Evolutionary conservation across 2,113 vertebrate species (phyloP).

Genomic region (Cyanoramphus novaezelandiae): DNA sequence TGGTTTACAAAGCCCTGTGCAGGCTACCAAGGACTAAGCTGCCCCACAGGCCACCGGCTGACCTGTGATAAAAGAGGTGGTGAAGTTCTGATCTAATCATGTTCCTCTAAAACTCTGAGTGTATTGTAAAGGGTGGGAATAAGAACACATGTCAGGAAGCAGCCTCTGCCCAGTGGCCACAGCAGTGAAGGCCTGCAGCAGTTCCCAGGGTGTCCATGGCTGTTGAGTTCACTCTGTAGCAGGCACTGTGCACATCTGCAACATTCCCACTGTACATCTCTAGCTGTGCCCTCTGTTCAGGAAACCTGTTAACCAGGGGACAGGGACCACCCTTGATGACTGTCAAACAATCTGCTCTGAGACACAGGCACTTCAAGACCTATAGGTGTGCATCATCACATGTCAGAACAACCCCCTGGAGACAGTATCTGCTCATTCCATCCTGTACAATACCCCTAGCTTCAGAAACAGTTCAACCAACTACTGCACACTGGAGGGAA

Average conservation of each 20-base stretch:
- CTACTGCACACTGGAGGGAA: rapidly evolving
- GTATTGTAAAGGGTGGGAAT: not conserved
- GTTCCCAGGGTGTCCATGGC: rapidly evolving
- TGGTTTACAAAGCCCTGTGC: not conserved
- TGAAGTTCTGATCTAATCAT: not conserved
- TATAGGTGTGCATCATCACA: not conserved
- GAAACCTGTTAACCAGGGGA: not conserved
- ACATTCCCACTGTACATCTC: not conserved
- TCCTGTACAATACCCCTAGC: not conserved
- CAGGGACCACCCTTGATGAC: not conserved
- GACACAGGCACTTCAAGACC: not conserved
- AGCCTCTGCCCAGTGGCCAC: rapidly evolving
- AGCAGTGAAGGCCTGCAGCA: not conserved
- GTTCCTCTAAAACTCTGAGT: not conserved
- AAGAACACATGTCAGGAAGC: not conserved
- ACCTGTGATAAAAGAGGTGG: not conserved
- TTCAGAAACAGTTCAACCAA: not conserved
- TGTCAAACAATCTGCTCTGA: not conserved
- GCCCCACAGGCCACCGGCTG: not conserved
- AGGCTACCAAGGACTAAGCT: not conserved
- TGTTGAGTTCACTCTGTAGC: rapidly evolving
- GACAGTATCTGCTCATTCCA: not conserved
- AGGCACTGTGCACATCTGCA: rapidly evolving
- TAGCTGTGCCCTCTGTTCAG: not conserved
- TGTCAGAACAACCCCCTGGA: not conserved